Evolutionary conservation across 2,888 invertebrate genomes (phyloP).

Genomic region (Eupithecia exiguata): DNA sequence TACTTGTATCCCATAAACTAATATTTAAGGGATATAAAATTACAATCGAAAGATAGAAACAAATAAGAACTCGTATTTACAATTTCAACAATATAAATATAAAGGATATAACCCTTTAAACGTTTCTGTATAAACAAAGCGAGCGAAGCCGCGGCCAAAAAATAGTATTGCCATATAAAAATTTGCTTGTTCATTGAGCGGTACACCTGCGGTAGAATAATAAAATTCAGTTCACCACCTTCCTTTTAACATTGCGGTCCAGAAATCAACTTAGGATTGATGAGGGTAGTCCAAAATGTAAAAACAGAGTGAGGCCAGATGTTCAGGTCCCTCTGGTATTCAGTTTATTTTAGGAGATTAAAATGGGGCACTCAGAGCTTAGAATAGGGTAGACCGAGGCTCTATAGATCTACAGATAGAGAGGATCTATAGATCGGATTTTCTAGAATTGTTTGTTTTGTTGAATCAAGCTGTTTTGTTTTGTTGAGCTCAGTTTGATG

Average conservation of each 20-base stretch:
- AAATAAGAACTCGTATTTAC: too few species aligned
- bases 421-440: background rate
- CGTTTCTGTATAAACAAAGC: too few species aligned
- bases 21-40: too few species aligned
- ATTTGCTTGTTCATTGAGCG: background rate
- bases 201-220: background rate
- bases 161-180: background rate
- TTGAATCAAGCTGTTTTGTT: background rate
- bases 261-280: background rate
- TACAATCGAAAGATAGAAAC: too few species aligned
- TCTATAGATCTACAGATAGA: too few species aligned
- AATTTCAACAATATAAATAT: too few species aligned
- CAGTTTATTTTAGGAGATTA: background rate
- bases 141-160: too few species aligned
- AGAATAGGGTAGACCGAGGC: background rate
- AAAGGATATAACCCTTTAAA: too few species aligned
- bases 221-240: conserved; percentile 2
- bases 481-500: background rate
- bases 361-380: background rate
- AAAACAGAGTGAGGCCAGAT: conserved; percentile 7
- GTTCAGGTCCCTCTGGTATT: background rate
- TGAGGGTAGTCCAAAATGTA: conserved; percentile 7
- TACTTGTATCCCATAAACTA: too few species aligned
- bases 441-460: background rate
- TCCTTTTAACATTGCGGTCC: conserved; percentile 2